Evolutionary conservation across 2,113 vertebrate species (phyloP), one percentile per base, ranked within the genome.

Genomic region (Gallinago undulata): DNA sequence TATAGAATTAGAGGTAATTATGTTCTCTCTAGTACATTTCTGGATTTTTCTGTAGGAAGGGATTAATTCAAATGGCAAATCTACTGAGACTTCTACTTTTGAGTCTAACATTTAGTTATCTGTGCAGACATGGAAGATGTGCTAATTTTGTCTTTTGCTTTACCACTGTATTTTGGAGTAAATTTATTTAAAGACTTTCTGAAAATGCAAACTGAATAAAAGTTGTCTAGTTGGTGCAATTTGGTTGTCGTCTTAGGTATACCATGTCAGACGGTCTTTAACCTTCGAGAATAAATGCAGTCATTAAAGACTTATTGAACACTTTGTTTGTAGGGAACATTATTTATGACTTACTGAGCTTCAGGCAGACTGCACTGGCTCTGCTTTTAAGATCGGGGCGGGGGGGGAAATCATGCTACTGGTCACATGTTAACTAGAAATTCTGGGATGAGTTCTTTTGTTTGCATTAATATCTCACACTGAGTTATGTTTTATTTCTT

Each of bases 1-100:
- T 93, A 98, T 99, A 97, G 99, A 99, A 98, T 98, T 99, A 85
- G 99, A 99, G 99, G 99, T 90, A 93, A 84, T 84, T 64, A 11
- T 6, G 3, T 62, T 62, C 17, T 60, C 13, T 79, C 10, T 3
- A 9, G 13, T 84, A 13, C 13, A 3, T 53, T 73, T n/a, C 7
- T 39, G 60, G 11, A n/a, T 69, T 55, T 90, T 90, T 78, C 66
- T 88, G 25, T 64, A 35, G 62, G 30, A 57, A 35, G 30, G 0
- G 72, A 30, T 47, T 68, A 47, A 57, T 59, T 66, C 19, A 25
- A 64, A 37, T 75, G n/a, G 43, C 11, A 80, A 73, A 33, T 56
- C 9, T n/a, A n/a, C 33, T 25, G 76, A 51, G 10, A 43, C 41
- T 66, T 84, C 22, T 7, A 3, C 0, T 76, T 93, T 74, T 67